Evolutionary conservation across 2,797 vertebrate species (phyloP).

Genomic region (Hozukius guyotensis): DNA sequence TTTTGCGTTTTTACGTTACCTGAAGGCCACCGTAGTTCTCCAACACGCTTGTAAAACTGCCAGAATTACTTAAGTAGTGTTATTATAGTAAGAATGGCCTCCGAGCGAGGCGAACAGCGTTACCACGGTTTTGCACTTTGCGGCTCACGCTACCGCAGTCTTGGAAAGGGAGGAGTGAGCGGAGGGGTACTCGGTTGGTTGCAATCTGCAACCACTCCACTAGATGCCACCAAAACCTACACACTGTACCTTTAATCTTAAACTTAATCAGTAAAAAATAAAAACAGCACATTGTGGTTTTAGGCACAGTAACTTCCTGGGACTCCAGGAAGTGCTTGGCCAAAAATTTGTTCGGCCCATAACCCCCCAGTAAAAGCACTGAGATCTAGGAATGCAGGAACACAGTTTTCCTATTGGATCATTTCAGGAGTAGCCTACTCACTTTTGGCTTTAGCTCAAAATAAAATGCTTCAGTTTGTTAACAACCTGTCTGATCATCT

Average conservation of each 20-base stretch:
- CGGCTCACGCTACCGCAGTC: not conserved
- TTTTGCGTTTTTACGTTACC: too few relatives aligned
- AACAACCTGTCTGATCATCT: not conserved
- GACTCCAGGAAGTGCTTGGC: not conserved
- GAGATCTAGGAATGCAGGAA: not conserved
- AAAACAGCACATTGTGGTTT: not conserved
- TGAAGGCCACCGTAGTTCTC: too few relatives aligned
- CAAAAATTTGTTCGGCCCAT: not conserved
- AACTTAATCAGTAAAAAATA: not conserved
- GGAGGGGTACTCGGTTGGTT: not conserved
- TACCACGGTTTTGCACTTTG: too few relatives aligned
- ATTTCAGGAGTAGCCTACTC: not conserved
- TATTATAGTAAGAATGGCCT: too few relatives aligned
- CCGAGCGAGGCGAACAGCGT: too few relatives aligned
- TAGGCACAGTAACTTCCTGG: not conserved
- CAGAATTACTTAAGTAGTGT: accelerated
- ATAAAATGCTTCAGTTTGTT: not conserved
- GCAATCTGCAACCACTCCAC: not conserved
- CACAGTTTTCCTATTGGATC: not conserved
- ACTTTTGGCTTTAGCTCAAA: not conserved
- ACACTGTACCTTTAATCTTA: not conserved
- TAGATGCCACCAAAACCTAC: too few relatives aligned
- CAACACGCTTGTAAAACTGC: too few relatives aligned
- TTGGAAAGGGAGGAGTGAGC: not conserved
- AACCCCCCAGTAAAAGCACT: not conserved